phyloP scores from a whole-genome alignment of 2,888 invertebrate genomes.

The Drosophila flavopinicola region DNA sequence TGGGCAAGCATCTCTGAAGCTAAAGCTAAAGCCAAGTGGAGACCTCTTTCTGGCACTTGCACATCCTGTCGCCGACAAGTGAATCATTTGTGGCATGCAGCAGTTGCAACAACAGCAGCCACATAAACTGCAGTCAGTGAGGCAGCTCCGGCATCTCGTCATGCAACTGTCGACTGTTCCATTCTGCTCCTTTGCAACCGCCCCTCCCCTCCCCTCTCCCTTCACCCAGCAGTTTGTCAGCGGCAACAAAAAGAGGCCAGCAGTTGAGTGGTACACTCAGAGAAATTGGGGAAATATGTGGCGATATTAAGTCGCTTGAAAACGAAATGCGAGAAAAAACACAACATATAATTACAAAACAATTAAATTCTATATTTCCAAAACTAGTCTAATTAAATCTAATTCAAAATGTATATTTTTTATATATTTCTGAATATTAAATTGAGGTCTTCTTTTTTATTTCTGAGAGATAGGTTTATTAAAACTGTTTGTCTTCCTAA shows the following conservation, averaged over 20 bases:
- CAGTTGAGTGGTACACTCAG: constrained; percentile 62
- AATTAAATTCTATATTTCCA: no score
- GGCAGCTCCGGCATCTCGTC: constrained; percentile 72
- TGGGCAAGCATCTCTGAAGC: constrained; percentile 48
- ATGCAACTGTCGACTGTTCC: constrained; percentile 76
- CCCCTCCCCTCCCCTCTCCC: not conserved
- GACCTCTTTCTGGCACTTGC: constrained; percentile 72
- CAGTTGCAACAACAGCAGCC: constrained; percentile 20
- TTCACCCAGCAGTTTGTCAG: constrained; percentile 55
- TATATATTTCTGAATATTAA: no score
- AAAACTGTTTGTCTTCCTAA: no score
- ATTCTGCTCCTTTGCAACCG: constrained; percentile 29
- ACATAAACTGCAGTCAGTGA: constrained; percentile 67
- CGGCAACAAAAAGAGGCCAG: constrained; percentile 65
- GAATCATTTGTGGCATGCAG: constrained; percentile 73
- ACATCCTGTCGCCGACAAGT: constrained; percentile 75
- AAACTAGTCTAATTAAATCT: no score
- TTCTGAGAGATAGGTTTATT: no score
- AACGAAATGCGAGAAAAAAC: no score
- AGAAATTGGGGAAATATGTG: no score
- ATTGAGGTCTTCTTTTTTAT: no score
- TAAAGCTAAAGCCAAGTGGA: constrained; percentile 62
- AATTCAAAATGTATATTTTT: no score
- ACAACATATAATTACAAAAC: no score
- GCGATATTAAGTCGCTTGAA: no score